Base-by-base conservation (phyloP, 2,888 invertebrate genomes). In the Halictus ligatus region DNA sequence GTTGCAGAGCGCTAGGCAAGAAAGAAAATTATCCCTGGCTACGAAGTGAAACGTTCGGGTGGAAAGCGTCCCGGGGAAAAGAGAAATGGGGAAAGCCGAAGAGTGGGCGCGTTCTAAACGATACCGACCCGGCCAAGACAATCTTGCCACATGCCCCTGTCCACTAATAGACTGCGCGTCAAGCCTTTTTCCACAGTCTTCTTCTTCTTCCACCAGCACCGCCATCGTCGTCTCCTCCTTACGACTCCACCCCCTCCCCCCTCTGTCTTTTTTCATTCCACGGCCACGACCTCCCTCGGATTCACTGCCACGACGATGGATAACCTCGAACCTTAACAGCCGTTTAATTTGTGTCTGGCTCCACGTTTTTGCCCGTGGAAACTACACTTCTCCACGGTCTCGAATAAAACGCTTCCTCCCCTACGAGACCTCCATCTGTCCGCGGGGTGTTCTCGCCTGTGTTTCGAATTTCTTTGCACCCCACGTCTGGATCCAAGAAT, bases 331-430 rank as follows among this genome's bases (percentile, higher is more conserved):
- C 88, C 87, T 82, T 91, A 90, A 91, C 91, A 91, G 91, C 89
- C 90, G 91, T 91, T 91, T 91, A 91, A 91, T 91, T 91, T 91
- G 91, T 90, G 90, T 89, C 90, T 90, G 89, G 90, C 90, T 89
- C 89, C 83, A 85, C 84, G 90, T 91, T 91, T 91, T 91, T 91
- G 87, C 69, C 43, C 25, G 78, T 80, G 80, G 79, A 84, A 84
- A 85, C 72, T 86, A 84, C 78, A 81, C 82, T 80, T 81, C 78
- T 69, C 83, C 29, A 71, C 43, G 77, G n/a, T n/a, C 80, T 67
- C 35, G 81, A 58, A 84, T 78, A 78, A 86, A 84, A 84, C 80
- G 77, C 67, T 69, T 73, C 29, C 10, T 69, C 60, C 78, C 18
- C 58, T 29, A 80, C 76, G 75, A 43, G 78, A 15, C 75, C 35